Conservation (phyloP, 2,113 vertebrate species). For the Cavia porcellus region DNA sequence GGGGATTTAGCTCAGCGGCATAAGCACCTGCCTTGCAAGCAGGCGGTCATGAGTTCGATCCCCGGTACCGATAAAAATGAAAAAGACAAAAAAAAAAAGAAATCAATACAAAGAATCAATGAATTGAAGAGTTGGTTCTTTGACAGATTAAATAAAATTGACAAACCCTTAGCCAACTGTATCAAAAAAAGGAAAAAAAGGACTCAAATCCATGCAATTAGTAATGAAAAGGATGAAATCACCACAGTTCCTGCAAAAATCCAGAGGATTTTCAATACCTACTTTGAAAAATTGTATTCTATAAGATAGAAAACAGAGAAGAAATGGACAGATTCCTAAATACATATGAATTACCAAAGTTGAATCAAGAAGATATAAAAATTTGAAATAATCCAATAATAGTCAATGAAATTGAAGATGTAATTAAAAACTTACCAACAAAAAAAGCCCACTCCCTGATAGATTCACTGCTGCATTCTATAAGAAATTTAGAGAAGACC, state of each 20-base stretch:
- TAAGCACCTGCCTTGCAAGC: no score
- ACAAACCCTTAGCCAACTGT: neutral
- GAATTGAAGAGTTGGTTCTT: neutral
- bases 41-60: no score
- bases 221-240: neutral
- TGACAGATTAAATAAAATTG: neutral
- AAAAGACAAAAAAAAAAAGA: neutral
- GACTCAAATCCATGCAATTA: neutral
- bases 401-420: neutral
- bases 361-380: neutral
- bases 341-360: neutral
- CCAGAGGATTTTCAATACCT: neutral
- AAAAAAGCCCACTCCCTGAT: neutral
- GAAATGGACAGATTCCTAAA: neutral
- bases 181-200: neutral
- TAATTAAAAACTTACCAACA: neutral
- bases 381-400: neutral
- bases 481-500: neutral
- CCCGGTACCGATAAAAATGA: no score
- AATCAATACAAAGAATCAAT: neutral
- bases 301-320: neutral
- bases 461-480: neutral
- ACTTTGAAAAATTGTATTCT: neutral
- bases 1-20: no score
- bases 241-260: neutral